Percentiles rank a stretch among this genome's conserved stretches.
Evolutionary conservation across 2,888 invertebrate species (phyloP).

Genomic region (Aphodius granarius): DNA sequence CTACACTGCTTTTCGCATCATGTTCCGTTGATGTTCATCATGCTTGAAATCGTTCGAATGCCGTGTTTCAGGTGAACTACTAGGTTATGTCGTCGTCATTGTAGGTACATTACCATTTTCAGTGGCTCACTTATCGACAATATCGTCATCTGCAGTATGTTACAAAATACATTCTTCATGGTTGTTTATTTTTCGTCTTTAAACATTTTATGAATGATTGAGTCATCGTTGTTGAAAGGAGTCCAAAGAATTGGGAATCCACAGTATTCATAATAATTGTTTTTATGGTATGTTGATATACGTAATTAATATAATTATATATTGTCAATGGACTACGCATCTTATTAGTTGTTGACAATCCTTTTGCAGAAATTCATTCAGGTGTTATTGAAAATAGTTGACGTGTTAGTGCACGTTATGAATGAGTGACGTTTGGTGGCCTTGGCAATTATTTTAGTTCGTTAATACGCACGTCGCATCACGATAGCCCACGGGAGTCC

Average conservation of each 20-base stretch:
- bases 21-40: background rate
- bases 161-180: background rate
- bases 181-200: background rate
- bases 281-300: background rate
- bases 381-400: background rate
- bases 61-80: background rate
- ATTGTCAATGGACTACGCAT: background rate
- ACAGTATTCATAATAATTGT: background rate
- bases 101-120: slow-evolving; percentile 9
- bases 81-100: background rate
- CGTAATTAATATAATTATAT: background rate
- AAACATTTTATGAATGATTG: background rate
- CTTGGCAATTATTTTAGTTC: background rate
- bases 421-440: background rate
- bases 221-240: background rate
- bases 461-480: no score
- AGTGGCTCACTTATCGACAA: background rate
- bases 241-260: background rate
- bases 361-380: background rate
- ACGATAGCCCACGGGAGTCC: no score
- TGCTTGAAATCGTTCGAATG: background rate
- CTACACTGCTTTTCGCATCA: background rate
- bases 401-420: background rate
- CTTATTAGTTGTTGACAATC: background rate
- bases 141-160: background rate